phyloP scores from a whole-genome alignment of 1,140 invertebrate genomes.

The Euschistus heros region DNA sequence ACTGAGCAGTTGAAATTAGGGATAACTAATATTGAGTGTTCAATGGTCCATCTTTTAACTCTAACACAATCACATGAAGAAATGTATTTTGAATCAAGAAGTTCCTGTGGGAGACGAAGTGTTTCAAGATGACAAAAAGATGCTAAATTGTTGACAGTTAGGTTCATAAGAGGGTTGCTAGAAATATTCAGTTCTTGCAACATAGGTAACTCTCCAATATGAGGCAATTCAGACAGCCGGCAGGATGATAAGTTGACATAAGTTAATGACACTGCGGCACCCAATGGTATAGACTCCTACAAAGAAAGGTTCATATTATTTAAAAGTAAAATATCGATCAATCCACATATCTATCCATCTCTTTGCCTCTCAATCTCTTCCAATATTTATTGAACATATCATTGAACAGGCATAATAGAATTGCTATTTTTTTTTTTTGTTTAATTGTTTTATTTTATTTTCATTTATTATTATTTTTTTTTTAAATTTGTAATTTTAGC shows the following conservation, averaged over 20 bases:
- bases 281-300: not conserved
- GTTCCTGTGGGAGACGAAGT: conserved; percentile 14
- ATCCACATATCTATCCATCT: too few relatives aligned
- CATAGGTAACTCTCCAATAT: conserved; percentile 25
- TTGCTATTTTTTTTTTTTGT: too few relatives aligned
- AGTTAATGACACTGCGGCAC: conserved; percentile 1
- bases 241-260: conserved; percentile 20
- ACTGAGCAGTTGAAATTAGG: conserved; percentile 24
- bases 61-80: conserved; percentile 21
- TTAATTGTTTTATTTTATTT: too few relatives aligned
- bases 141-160: conserved; percentile 25
- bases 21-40: conserved; percentile 21
- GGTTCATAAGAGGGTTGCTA: conserved; percentile 20
- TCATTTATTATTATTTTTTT: too few relatives aligned
- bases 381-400: too few relatives aligned
- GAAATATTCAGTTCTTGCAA: conserved; percentile 26
- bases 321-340: too few relatives aligned
- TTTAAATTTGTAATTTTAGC: too few relatives aligned
- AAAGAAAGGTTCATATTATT: conserved; percentile 5
- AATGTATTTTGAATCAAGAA: conserved; percentile 13
- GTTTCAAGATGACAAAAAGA: conserved; percentile 25
- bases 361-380: too few relatives aligned
- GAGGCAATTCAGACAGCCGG: conserved; percentile 22
- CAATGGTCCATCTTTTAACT: conserved; percentile 17
- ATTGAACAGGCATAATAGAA: too few relatives aligned